Percentiles rank a stretch among this genome's conserved stretches.
Conservation (phyloP, 2,888 invertebrate species). For the Lithosia quadra region DNA sequence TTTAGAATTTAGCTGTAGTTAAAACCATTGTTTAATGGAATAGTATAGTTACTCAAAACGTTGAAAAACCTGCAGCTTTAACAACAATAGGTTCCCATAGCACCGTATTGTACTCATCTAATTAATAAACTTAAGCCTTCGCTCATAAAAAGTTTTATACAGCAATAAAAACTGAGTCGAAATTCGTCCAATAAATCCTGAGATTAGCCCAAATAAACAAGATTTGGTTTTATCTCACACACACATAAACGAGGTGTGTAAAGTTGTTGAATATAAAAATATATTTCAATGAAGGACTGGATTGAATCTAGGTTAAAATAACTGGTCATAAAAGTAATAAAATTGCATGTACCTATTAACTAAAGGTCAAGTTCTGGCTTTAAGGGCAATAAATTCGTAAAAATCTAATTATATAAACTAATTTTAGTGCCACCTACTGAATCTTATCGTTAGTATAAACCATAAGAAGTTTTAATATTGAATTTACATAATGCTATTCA, state of each 20-base stretch:
- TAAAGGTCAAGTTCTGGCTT: no score
- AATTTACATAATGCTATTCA: no score
- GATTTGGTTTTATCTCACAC: conserved; percentile 23
- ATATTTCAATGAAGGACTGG: background rate
- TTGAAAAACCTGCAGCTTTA: background rate
- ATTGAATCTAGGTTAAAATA: no score
- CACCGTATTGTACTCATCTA: conserved; percentile 14
- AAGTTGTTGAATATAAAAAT: background rate
- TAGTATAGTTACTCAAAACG: background rate
- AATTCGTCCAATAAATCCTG: conserved; percentile 25
- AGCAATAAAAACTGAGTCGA: conserved; percentile 34
- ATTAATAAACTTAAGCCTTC: conserved; percentile 38
- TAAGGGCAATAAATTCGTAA: background rate
- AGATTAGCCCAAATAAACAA: conserved; percentile 37
- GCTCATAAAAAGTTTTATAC: conserved; percentile 41
- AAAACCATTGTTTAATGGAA: background rate
- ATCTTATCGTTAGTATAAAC: background rate
- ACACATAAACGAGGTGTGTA: background rate
- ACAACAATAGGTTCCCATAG: background rate
- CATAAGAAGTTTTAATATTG: no score
- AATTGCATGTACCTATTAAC: no score
- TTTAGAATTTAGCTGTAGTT: background rate
- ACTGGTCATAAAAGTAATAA: no score
- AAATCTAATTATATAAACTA: background rate
- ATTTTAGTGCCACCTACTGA: background rate